Evolutionary conservation across 2,113 vertebrate genomes (phyloP).

Genomic region (Rhipidura dahli): DNA sequence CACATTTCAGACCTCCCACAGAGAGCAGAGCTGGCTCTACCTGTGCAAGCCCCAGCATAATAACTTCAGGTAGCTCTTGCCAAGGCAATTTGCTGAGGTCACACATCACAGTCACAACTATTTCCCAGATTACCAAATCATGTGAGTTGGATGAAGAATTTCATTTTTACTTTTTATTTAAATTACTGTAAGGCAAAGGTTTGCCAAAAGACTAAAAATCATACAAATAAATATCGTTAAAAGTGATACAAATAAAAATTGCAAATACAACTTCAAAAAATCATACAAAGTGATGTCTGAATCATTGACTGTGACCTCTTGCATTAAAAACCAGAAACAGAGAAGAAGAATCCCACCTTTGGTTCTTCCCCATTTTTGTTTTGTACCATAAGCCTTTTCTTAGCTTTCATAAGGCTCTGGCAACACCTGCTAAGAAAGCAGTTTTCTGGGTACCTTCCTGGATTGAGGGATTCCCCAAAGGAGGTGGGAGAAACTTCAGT

Average conservation of each 20-base stretch:
- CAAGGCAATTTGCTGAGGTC: neutral
- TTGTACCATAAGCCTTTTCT: neutral
- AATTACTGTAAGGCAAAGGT: neutral
- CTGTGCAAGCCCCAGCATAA: neutral
- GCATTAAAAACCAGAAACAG: neutral
- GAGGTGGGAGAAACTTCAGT: neutral
- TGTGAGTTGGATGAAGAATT: neutral
- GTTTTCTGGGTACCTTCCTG: neutral
- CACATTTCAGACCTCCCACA: constrained; percentile 38
- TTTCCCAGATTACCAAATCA: neutral
- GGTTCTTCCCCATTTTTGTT: neutral
- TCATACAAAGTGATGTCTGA: neutral
- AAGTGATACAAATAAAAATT: neutral
- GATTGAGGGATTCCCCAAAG: neutral
- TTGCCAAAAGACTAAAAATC: neutral
- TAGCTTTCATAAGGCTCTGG: too few relatives aligned
- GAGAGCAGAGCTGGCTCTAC: neutral
- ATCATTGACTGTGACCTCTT: neutral
- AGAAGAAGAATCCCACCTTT: neutral
- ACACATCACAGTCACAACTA: neutral
- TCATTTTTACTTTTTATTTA: neutral
- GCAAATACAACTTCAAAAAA: neutral
- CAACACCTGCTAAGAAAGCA: neutral
- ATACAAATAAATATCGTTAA: neutral
- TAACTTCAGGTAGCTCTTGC: neutral